Base-by-base conservation (phyloP, 2,797 vertebrate genomes). In the Pipistrellus pygmaeus region DNA sequence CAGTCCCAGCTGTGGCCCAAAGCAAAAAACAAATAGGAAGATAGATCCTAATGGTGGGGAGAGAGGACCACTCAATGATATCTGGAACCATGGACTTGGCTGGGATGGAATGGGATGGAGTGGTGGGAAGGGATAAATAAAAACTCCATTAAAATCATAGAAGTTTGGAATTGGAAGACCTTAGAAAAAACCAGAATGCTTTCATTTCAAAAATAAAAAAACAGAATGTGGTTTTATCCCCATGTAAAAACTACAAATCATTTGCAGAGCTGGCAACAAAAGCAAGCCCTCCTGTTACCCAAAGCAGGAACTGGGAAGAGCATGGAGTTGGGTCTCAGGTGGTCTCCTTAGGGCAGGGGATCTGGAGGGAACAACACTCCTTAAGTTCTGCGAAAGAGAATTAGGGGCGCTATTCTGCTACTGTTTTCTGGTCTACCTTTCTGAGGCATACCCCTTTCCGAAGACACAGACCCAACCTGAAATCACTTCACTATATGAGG, bases 171-270 rank as follows among this genome's bases (percentile, higher is more conserved):
- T 8, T 91, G 69, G 38, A 76, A 48, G 38, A 51, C 20, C 18
- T 75, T 55, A 76, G 55, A 66, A 8, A 85, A 41, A 93, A 84
- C 25, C 14, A 18, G 66, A 77, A 91, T 44, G 2, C 23, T 73
- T 62, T 85, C 76, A 85, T 55, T 91, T 68, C 21, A 41, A 83
- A 81, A 71, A 64, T 46, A 82, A 80, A 84, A 44, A 82, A 86
- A 73, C 7, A 87, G 64, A 91, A 51, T 4, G 8, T 32, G 8
- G 32, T n/a, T 95, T 64, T 76, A 68, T 73, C 41, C 41, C 53
- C 25, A 85, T 25, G 3, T 21, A 46, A 75, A 75, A 94, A 41
- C 12, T 51, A 71, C 20, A 17, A 32, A 48, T 55, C 13, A 62
- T 30, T 57, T 55, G 48, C 62, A 85, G 46, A 80, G 6, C 25